Percentiles rank a stretch among this genome's conserved stretches.
Conservation (phyloP, 2,888 invertebrate genomes). For the Agapostemon virescens region DNA sequence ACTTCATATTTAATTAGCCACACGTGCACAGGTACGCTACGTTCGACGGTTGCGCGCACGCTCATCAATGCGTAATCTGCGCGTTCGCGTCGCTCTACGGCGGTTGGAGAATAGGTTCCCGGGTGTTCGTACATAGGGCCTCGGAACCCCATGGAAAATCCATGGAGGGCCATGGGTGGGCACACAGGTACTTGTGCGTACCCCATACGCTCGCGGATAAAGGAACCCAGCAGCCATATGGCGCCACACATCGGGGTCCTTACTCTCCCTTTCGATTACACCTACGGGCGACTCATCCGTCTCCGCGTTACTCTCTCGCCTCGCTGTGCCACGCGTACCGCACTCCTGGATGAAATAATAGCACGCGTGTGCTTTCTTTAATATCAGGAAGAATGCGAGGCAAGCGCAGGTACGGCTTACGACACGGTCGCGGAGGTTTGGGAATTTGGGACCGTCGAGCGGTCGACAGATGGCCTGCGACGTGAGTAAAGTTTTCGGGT, state of each 20-base stretch:
- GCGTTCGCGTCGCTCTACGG: slow-evolving; percentile 68
- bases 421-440: too few species aligned
- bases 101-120: slow-evolving; percentile 70
- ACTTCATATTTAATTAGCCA: slow-evolving; percentile 68
- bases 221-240: slow-evolving; percentile 70
- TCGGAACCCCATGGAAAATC: slow-evolving; percentile 51
- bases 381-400: not conserved
- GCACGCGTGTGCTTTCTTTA: not conserved
- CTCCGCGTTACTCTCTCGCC: slow-evolving; percentile 26
- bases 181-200: slow-evolving; percentile 62
- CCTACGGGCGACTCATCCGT: slow-evolving; percentile 37
- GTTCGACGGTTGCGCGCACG: slow-evolving; percentile 50
- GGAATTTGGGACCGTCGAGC: too few species aligned
- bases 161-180: slow-evolving; percentile 26
- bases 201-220: slow-evolving; percentile 61
- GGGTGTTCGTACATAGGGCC: slow-evolving; percentile 48
- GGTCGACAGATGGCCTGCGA: too few species aligned
- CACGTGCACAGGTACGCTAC: slow-evolving; percentile 57
- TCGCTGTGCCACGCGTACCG: not conserved
- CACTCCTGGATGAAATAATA: not conserved
- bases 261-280: slow-evolving; percentile 49
- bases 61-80: slow-evolving; percentile 74
- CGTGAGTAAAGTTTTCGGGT: too few species aligned
- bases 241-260: slow-evolving; percentile 61
- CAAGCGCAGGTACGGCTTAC: too few species aligned